Evolutionary conservation across 2,888 invertebrate genomes (phyloP).

Genomic region (Idaea dimidiata): DNA sequence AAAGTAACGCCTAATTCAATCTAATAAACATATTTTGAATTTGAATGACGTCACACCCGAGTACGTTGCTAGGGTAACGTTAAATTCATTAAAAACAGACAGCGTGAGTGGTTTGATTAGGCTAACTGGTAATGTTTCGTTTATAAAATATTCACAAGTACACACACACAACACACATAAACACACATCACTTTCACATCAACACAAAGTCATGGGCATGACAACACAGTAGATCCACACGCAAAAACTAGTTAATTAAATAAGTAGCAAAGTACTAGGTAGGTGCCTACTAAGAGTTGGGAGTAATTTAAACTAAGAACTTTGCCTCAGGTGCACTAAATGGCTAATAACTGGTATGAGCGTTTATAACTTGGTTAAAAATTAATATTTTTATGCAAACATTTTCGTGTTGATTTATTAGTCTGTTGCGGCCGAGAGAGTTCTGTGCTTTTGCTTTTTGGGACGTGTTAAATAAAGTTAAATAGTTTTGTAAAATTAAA

Average conservation of each 20-base stretch:
- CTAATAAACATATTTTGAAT: no score
- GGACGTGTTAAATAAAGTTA: background rate
- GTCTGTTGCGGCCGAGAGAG: background rate
- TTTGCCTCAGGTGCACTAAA: slow-evolving; percentile 3
- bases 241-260: background rate
- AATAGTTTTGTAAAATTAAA: background rate
- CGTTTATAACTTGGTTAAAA: background rate
- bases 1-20: no score
- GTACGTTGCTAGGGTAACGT: no score
- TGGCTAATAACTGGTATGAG: background rate
- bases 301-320: background rate
- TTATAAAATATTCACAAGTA: no score
- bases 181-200: no score
- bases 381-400: slow-evolving; percentile 1
- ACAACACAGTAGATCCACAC: background rate
- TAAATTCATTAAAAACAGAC: no score
- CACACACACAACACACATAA: no score
- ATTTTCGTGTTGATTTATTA: background rate
- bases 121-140: no score
- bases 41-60: no score
- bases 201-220: no score
- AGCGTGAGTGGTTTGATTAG: no score
- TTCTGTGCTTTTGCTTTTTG: background rate
- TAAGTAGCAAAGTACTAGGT: background rate
- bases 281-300: background rate